A percentile compares a stretch with the other conserved stretches of the same genome.
phyloP scores from a whole-genome alignment of 1,140 invertebrate genomes.

The Hypsibius dujardini region DNA sequence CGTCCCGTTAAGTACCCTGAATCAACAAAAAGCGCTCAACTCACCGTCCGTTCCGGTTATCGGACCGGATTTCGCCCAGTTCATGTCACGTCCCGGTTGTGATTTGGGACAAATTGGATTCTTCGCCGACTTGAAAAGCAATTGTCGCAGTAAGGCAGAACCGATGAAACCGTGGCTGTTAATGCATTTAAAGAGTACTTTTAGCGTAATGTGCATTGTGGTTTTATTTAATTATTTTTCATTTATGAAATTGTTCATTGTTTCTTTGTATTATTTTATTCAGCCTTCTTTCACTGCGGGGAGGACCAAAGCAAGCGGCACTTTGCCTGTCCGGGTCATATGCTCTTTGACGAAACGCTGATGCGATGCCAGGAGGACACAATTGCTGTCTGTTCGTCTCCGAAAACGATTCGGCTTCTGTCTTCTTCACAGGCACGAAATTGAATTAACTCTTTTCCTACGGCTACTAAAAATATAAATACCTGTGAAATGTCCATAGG shows the following conservation, averaged over 20 bases:
- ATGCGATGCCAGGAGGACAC: background rate
- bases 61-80: too few species aligned
- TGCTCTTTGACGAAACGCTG: constrained; percentile 7
- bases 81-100: background rate
- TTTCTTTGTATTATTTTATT: background rate
- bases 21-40: too few species aligned
- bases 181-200: too few species aligned
- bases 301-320: background rate
- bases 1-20: too few species aligned
- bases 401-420: background rate
- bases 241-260: background rate
- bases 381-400: background rate
- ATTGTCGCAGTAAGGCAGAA: background rate
- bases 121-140: background rate
- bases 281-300: constrained; percentile 13
- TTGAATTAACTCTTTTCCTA: too few species aligned
- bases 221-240: background rate
- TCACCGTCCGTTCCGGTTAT: too few species aligned
- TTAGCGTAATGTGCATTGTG: too few species aligned
- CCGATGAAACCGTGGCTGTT: too few species aligned
- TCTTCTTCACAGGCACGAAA: too few species aligned
- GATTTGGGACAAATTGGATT: background rate
- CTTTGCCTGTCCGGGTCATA: background rate
- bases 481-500: too few species aligned
- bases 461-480: too few species aligned